These are phyloP conservation scores for Hippasteria phrygiana DNA, from an alignment of 53 echinoderm and acorn worm genomes.

Conservation along the genomic window DNA sequence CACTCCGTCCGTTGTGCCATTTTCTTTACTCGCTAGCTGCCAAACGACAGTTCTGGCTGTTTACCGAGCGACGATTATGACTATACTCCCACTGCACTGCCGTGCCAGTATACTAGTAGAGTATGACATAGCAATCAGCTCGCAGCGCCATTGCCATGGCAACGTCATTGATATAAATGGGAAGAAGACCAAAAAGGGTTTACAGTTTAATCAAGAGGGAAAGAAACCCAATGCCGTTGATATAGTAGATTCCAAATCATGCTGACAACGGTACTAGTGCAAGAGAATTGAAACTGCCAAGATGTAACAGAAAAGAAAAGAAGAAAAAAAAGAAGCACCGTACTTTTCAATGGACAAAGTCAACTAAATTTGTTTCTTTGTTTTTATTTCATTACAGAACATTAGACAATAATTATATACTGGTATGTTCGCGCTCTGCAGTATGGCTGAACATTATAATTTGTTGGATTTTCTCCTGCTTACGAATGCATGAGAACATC, in stretches of 20 bases:
- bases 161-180: slow-evolving; percentile 39
- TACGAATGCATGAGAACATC: too few species aligned
- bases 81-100: background rate
- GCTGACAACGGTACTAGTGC: background rate
- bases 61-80: background rate
- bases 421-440: too few species aligned
- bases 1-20: too few species aligned
- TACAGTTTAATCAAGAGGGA: background rate
- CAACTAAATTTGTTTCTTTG: too few species aligned
- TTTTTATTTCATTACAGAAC: too few species aligned
- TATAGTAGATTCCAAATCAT: background rate
- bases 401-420: too few species aligned
- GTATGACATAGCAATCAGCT: slow-evolving; percentile 14
- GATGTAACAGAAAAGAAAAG: background rate
- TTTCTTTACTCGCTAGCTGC: too few species aligned
- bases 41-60: background rate
- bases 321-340: background rate
- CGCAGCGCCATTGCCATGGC: slow-evolving; percentile 34
- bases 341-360: background rate
- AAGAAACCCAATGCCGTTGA: background rate
- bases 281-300: too few species aligned
- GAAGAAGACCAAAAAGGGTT: background rate
- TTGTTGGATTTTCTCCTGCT: too few species aligned
- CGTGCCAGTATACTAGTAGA: background rate
- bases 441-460: too few species aligned